Percentiles rank a stretch among this genome's conserved stretches.
Evolutionary conservation across 2,888 invertebrate genomes (phyloP).

Genomic region (Bruchidius siliquastri): DNA sequence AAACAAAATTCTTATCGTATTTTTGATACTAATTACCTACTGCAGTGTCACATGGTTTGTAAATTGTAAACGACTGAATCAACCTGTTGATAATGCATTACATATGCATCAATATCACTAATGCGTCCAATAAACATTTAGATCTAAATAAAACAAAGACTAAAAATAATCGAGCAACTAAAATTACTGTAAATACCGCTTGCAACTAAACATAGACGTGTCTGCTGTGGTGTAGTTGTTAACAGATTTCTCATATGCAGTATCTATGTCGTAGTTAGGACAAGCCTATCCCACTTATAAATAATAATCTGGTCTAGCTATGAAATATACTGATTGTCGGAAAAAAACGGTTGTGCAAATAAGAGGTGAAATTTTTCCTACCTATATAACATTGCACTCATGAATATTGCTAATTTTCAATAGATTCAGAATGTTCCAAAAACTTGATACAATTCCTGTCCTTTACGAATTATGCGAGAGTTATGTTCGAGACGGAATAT

Average conservation of each 20-base stretch:
- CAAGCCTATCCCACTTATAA: neutral
- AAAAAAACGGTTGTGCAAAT: neutral
- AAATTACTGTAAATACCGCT: neutral
- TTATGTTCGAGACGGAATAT: too few relatives aligned
- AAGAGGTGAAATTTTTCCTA: too few relatives aligned
- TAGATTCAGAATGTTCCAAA: too few relatives aligned
- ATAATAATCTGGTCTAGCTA: neutral
- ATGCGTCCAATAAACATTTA: neutral
- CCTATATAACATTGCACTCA: too few relatives aligned
- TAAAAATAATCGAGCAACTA: neutral
- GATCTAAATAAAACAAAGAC: neutral
- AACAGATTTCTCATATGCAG: neutral
- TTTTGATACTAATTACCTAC: neutral
- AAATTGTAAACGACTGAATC: neutral
- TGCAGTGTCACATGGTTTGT: neutral
- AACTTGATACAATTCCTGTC: too few relatives aligned
- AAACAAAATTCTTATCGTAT: neutral
- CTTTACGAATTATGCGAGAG: too few relatives aligned
- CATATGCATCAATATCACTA: neutral
- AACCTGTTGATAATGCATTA: neutral
- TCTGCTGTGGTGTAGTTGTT: neutral
- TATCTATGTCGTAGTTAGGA: neutral
- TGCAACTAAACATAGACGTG: neutral
- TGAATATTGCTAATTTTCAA: too few relatives aligned
- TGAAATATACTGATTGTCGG: neutral